Percentiles rank a stretch among this genome's conserved stretches.
These are phyloP conservation scores for Lordiphosa collinella DNA, from an alignment of 1,140 invertebrate genomes.

Conservation along the genomic window DNA sequence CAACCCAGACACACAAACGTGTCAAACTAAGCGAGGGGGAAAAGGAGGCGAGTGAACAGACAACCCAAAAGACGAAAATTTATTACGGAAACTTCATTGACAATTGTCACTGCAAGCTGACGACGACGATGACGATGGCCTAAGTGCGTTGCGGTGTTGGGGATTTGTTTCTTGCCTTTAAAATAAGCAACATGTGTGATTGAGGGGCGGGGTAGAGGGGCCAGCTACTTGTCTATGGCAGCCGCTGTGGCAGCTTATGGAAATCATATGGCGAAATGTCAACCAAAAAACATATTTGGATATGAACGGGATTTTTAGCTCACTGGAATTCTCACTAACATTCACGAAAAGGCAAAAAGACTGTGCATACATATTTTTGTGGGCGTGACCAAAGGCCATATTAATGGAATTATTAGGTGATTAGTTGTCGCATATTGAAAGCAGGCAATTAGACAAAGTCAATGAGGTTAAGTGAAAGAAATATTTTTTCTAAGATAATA, in stretches of 20 bases:
- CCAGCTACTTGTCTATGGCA: conserved; percentile 66
- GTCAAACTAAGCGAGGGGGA: conserved; percentile 42
- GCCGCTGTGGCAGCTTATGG: conserved; percentile 69
- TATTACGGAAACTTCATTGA: conserved; percentile 76
- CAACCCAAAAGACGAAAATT: conserved; percentile 73
- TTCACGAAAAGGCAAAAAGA: conserved; percentile 27
- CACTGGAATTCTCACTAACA: conserved; percentile 30
- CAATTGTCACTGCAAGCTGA: conserved; percentile 76
- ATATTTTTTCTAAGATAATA: neutral
- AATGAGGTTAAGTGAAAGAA: neutral
- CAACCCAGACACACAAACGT: conserved; percentile 50
- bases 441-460: conserved; percentile 26
- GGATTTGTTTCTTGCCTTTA: conserved; percentile 64
- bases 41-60: conserved; percentile 46
- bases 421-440: conserved; percentile 14
- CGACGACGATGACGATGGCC: conserved; percentile 16
- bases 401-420: conserved; percentile 42
- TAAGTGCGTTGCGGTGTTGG: conserved; percentile 73
- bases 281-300: conserved; percentile 55
- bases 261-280: conserved; percentile 74
- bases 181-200: conserved; percentile 70
- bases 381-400: conserved; percentile 42
- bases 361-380: neutral
- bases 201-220: neutral
- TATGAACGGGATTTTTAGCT: conserved; percentile 40